Evolutionary conservation across 2,113 vertebrate genomes (phyloP).

Genomic region (Cyanoramphus novaezelandiae): DNA sequence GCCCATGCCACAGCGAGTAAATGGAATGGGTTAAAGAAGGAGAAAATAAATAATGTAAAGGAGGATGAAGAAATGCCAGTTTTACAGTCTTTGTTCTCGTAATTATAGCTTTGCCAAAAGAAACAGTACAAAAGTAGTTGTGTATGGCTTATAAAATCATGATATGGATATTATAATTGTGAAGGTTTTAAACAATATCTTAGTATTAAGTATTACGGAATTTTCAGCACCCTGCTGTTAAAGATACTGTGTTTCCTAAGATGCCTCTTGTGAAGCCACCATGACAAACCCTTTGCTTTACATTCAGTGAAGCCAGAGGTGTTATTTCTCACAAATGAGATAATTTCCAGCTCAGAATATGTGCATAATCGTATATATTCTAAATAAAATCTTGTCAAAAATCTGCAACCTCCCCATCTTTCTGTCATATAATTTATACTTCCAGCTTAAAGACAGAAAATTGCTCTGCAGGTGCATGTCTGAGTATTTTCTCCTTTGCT

Average conservation of each 20-base stretch:
- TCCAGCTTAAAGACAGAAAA: constrained; percentile 10
- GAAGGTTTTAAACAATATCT: background rate
- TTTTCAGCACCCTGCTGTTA: background rate
- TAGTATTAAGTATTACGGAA: background rate
- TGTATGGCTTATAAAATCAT: background rate
- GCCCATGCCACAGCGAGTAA: background rate
- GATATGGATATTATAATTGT: background rate
- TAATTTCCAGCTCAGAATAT: background rate
- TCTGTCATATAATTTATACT: background rate
- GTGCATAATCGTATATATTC: constrained; percentile 3
- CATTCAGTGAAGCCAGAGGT: background rate
- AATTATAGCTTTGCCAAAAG: background rate
- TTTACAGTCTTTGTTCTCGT: background rate
- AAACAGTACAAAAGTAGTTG: background rate
- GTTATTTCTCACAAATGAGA: constrained; percentile 24
- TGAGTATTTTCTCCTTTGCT: background rate
- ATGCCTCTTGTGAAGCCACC: background rate
- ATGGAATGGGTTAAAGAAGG: background rate
- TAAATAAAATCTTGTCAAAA: constrained; percentile 18
- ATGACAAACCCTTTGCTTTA: constrained; percentile 5
- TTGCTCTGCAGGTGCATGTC: background rate
- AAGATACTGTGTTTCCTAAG: background rate
- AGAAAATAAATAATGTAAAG: background rate
- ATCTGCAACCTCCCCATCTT: background rate
- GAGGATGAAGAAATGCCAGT: background rate